phyloP scores from a whole-genome alignment of 2,113 vertebrate species.

The Erythrocercus mccallii region DNA sequence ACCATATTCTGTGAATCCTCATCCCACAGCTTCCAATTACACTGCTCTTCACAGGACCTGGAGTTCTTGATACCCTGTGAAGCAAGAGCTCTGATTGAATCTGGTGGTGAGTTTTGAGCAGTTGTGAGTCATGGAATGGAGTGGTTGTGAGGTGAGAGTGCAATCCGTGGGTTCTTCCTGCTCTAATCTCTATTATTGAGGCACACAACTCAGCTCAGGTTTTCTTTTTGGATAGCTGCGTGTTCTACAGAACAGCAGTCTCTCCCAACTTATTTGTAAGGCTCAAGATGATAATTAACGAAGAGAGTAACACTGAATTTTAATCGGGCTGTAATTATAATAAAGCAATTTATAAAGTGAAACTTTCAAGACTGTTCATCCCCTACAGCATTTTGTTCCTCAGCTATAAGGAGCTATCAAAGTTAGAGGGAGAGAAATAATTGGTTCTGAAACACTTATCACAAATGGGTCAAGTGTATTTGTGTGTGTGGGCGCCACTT shows the following conservation, averaged over 20 bases:
- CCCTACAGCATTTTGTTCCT: conserved; percentile 11
- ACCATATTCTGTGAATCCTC: neutral
- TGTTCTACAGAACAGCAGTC: neutral
- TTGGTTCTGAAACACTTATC: neutral
- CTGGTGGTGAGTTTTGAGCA: neutral
- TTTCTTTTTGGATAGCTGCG: neutral
- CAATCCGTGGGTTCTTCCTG: neutral
- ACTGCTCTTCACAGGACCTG: neutral
- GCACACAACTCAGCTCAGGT: neutral
- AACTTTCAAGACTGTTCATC: conserved; percentile 10
- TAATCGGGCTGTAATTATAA: conserved; percentile 57
- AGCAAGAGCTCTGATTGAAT: neutral
- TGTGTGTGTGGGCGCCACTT: neutral
- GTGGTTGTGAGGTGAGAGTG: neutral
- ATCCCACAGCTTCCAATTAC: neutral
- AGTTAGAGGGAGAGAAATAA: conserved; percentile 19
- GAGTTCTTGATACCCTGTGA: neutral
- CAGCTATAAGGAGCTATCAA: neutral
- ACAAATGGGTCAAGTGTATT: neutral
- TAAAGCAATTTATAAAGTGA: neutral
- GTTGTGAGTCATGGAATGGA: neutral
- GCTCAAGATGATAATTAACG: conserved; percentile 40
- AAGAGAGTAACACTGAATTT: conserved; percentile 48
- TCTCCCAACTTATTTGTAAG: conserved; percentile 25
- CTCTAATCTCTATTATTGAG: neutral